phyloP scores from a whole-genome alignment of 2,797 vertebrate genomes.

The Perodicticus potto region DNA sequence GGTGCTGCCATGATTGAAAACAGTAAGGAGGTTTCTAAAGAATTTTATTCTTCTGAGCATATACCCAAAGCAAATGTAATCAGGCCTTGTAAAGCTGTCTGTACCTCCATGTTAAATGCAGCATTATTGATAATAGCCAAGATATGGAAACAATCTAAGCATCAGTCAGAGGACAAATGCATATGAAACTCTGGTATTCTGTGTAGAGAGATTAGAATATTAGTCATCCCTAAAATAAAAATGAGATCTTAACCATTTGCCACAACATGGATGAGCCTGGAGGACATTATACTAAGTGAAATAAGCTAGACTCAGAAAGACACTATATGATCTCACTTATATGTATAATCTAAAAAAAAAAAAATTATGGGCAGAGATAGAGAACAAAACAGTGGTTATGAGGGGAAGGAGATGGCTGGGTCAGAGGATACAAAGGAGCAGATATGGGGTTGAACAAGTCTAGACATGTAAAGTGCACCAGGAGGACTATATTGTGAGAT shows the following conservation, averaged over 20 bases:
- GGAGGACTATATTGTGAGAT: neutral
- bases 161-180: neutral
- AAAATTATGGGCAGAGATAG: neutral
- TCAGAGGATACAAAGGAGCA: neutral
- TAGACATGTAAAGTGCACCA: neutral
- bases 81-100: neutral
- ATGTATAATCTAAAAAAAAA: neutral
- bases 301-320: neutral
- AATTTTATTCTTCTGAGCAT: neutral
- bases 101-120: neutral
- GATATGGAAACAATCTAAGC: neutral
- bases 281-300: neutral
- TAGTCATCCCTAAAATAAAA: neutral
- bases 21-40: neutral
- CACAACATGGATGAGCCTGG: neutral
- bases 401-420: neutral
- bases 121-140: neutral
- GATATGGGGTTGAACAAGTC: too few relatives aligned
- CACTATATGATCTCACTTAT: neutral
- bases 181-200: neutral
- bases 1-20: neutral
- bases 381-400: neutral
- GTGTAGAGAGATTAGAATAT: neutral
- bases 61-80: neutral
- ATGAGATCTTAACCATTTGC: neutral